Percentiles rank a stretch among this genome's conserved stretches.
Evolutionary conservation across 1,140 invertebrate species (phyloP).

Genomic region (Agraylea sexmaculata): DNA sequence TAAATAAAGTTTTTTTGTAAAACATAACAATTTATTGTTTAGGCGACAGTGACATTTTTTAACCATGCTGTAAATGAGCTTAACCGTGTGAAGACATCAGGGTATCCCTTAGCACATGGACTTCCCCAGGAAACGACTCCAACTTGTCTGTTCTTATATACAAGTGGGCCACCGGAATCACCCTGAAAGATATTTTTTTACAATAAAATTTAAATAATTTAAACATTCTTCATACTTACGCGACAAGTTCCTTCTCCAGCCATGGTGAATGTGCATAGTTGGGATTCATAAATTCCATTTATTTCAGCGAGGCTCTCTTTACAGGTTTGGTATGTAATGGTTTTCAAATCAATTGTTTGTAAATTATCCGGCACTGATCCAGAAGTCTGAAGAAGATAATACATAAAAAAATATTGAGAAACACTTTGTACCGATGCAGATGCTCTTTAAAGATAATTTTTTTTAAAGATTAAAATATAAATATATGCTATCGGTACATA

Average conservation of each 20-base stretch:
- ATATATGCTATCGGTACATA: too few species aligned
- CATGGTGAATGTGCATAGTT: conserved; percentile 44
- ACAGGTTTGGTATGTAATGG: conserved; percentile 11
- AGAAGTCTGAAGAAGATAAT: conserved; percentile 8
- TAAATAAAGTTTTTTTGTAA: too few species aligned
- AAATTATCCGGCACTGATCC: conserved; percentile 9
- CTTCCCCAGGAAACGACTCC: conserved; percentile 53
- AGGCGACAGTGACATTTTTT: conserved; percentile 10
- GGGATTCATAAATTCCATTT: conserved; percentile 26
- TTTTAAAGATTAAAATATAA: too few species aligned
- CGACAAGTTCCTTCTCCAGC: conserved; percentile 44
- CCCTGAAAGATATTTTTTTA: conserved; percentile 30
- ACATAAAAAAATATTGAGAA: neutral
- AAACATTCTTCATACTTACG: conserved; percentile 29
- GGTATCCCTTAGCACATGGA: conserved; percentile 48
- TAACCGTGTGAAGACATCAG: conserved; percentile 50
- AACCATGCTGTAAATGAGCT: conserved; percentile 40
- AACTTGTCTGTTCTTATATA: conserved; percentile 31
- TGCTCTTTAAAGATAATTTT: neutral
- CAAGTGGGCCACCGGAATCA: conserved; percentile 49
- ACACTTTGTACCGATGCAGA: too few species aligned
- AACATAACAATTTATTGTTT: too few species aligned
- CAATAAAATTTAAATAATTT: neutral
- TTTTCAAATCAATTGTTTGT: conserved; percentile 10
- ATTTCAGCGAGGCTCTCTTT: neutral